A percentile compares a stretch with the other conserved stretches of the same genome.
These are phyloP conservation scores for Anguilla marmorata DNA, from an alignment of 2,797 vertebrate genomes.

Conservation along the genomic window DNA sequence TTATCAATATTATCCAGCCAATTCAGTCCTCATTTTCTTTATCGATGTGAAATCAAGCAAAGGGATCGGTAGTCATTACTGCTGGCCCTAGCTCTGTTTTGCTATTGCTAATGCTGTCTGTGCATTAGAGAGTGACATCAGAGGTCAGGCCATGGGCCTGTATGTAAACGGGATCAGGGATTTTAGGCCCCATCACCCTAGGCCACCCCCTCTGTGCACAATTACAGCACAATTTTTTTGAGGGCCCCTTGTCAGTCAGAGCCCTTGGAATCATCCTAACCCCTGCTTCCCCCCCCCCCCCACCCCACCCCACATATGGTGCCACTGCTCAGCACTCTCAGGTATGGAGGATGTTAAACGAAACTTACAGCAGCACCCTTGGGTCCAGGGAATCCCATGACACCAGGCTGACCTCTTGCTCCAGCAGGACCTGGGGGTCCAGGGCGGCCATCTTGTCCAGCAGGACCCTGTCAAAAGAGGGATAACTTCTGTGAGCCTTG, in stretches of 20 bases:
- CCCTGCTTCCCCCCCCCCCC: no score
- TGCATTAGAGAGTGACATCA: background rate
- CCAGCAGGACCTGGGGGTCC: slow-evolving; percentile 80
- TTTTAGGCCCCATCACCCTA: background rate
- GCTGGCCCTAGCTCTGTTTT: background rate
- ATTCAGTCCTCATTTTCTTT: background rate
- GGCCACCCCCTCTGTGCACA: background rate
- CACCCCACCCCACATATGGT: no score
- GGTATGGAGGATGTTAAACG: no score
- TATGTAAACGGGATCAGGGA: background rate
- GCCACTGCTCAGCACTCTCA: no score
- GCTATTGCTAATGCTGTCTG: background rate
- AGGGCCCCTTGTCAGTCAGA: no score
- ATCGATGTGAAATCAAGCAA: background rate
- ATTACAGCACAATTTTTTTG: no score
- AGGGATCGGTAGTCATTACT: background rate
- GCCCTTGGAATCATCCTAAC: no score
- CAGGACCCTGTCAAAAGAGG: slow-evolving; percentile 67
- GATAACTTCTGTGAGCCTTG: background rate
- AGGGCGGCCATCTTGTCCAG: slow-evolving; percentile 85
- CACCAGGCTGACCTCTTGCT: slow-evolving; percentile 84
- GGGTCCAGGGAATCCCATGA: slow-evolving; percentile 90
- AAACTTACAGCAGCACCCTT: slow-evolving; percentile 86
- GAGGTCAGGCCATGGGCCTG: background rate
- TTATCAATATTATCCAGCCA: background rate